phyloP scores from a whole-genome alignment of 2,797 vertebrate genomes.

The Margarornis squamiger region DNA sequence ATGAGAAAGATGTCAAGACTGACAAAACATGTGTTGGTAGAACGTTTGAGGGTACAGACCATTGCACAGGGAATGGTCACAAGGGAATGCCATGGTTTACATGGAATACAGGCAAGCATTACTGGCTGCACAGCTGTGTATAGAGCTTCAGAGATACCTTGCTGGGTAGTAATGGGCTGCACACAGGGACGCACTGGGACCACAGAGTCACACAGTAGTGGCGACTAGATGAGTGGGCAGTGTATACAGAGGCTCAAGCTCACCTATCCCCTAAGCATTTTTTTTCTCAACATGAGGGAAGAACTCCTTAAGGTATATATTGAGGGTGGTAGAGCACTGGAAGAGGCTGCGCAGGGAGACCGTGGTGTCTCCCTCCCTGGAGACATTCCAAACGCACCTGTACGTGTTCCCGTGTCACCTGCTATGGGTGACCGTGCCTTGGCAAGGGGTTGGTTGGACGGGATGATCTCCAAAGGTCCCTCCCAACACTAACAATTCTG shows the following conservation, averaged over 20 bases:
- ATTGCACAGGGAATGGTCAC: accelerated
- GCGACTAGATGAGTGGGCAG: accelerated
- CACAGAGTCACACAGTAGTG: accelerated
- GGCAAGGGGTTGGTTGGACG: no score
- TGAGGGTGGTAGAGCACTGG: neutral
- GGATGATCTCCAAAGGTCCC: neutral
- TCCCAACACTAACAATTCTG: neutral
- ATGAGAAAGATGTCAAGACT: neutral
- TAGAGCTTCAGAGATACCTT: accelerated
- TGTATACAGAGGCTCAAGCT: accelerated
- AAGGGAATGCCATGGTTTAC: accelerated
- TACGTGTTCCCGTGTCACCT: no score
- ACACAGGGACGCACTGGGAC: accelerated
- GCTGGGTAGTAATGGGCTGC: neutral
- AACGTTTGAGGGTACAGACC: accelerated
- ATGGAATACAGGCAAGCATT: accelerated
- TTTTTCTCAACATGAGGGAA: neutral
- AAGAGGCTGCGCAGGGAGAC: neutral
- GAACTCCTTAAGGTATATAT: no score
- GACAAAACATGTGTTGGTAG: accelerated
- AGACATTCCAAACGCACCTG: neutral
- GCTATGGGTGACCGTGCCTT: neutral
- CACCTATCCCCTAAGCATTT: no score
- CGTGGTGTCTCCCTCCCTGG: neutral
- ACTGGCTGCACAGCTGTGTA: accelerated